phyloP scores from a whole-genome alignment of 2,888 invertebrate genomes.

The Temnothorax unifasciatus region DNA sequence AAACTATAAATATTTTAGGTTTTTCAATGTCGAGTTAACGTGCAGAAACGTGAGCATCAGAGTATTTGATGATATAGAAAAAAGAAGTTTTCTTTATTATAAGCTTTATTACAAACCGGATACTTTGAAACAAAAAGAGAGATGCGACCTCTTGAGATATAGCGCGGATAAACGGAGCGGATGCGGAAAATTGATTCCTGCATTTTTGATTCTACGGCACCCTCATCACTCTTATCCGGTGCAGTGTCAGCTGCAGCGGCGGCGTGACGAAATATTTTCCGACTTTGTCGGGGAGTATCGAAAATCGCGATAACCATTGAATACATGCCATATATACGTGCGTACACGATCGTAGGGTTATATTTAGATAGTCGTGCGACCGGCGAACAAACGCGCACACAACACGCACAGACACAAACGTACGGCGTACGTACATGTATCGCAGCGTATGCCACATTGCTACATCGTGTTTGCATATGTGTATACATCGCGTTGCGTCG shows the following conservation, averaged over 20 bases:
- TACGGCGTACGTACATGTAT: neutral
- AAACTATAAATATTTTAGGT: neutral
- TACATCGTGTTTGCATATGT: conserved; percentile 29
- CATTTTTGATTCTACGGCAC: conserved; percentile 48
- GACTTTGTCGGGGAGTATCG: conserved; percentile 55
- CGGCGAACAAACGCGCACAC: conserved; percentile 11
- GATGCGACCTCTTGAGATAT: conserved; percentile 20
- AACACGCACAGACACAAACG: neutral
- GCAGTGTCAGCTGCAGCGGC: conserved; percentile 50
- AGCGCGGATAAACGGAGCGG: conserved; percentile 35
- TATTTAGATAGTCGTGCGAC: conserved; percentile 60
- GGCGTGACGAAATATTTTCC: conserved; percentile 58
- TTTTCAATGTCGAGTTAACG: neutral
- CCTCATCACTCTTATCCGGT: conserved; percentile 54
- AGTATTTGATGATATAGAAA: neutral
- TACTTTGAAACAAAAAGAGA: neutral
- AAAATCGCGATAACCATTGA: conserved; percentile 60
- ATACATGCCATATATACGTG: conserved; percentile 47
- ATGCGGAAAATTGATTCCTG: conserved; percentile 43
- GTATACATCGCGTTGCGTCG: conserved; percentile 6
- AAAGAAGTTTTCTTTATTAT: neutral
- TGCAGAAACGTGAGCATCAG: neutral
- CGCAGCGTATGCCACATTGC: conserved; percentile 33
- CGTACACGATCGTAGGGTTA: conserved; percentile 43
- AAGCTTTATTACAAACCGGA: neutral